Evolutionary conservation across 2,888 invertebrate species (phyloP), one percentile per base, ranked within the genome.

Genomic region (Tachina grossa): DNA sequence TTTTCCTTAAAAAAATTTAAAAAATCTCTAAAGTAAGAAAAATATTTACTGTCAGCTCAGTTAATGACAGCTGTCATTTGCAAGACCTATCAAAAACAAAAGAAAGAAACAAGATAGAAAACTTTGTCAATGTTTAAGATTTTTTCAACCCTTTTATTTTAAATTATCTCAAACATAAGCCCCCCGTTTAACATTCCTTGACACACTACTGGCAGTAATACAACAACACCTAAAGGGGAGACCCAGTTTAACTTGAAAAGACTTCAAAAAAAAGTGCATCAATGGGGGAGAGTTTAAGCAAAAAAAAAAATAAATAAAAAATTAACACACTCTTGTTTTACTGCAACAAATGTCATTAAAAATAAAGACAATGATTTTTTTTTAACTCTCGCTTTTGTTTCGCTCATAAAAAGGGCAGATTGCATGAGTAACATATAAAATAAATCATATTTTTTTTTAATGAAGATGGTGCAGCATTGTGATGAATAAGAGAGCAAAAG

Each of bases 321-420:
- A 31, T 59, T 14, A 80, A 61, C 45, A 55, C 19, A 22, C 71
- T 47, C 9, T 31, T 41, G 68, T 8, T 59, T 65, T 76, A 78
- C 83, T 85, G 84, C 84, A 87, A 78, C 79, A 87, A 87, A 86
- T 87, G 83, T 82, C 87, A 84, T 86, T 84, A 83, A 86, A 86
- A 71, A 82, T 79, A 49, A 77, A 66, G 31, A 53, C 47, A 51
- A 74, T 74, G 55, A 59, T 63, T 68, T 74, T 68, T 74, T 83
- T 76, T 77, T 68, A 77, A 72, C 69, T 71, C 79, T 71, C 71
- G 63, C 45, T 71, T 79, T 79, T 79, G 53, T 47, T 71, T n/a
- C 59, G 43, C 59, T 66, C 47, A 1, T 66, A n/a, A 71, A 79
- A 84, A 80, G 80, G 68, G 77, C 80, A 85, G 84, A 69, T 86